phyloP scores from a whole-genome alignment of 2,113 vertebrate genomes.

The Chauna torquata region DNA sequence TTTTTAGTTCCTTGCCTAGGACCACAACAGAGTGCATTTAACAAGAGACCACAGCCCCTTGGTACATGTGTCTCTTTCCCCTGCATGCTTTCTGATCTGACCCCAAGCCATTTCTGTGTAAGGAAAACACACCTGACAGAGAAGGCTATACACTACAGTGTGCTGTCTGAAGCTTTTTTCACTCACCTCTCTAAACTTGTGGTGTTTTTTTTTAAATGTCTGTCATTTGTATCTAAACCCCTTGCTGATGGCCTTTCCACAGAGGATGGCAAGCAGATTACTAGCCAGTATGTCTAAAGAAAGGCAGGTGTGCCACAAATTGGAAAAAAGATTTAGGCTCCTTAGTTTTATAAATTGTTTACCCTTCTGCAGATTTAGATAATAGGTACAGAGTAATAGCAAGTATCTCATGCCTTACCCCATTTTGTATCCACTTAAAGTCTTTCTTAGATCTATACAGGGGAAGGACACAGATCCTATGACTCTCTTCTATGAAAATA shows the following conservation, averaged over 20 bases:
- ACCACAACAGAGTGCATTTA: neutral
- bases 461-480: neutral
- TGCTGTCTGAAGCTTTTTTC: neutral
- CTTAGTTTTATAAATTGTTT: neutral
- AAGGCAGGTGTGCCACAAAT: neutral
- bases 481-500: neutral
- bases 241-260: neutral
- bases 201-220: neutral
- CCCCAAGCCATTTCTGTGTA: neutral
- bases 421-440: neutral
- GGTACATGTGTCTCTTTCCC: neutral
- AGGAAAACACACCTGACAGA: neutral
- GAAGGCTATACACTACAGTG: too few species aligned
- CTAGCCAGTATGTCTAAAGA: neutral
- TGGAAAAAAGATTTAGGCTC: neutral
- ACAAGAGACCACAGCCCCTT: neutral
- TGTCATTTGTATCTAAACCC: neutral
- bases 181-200: neutral
- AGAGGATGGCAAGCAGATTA: neutral
- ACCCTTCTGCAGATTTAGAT: neutral
- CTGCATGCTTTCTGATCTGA: neutral
- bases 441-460: neutral
- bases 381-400: neutral
- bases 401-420: fast-evolving
- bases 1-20: neutral